Evolutionary conservation across 2,797 vertebrate genomes (phyloP).

Genomic region (Philypnodon macrostomus): DNA sequence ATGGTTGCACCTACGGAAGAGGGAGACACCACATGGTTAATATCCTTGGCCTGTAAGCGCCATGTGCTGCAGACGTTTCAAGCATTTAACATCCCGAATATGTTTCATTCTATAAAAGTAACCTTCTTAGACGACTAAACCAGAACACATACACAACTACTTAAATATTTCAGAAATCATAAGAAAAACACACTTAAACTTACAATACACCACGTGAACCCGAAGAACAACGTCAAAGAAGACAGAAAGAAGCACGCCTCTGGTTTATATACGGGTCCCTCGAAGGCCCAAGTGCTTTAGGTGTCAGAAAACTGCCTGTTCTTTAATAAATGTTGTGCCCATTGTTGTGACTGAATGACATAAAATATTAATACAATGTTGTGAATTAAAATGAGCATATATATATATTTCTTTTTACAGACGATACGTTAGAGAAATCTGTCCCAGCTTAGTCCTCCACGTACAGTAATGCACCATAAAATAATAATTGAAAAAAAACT

Average conservation of each 20-base stretch:
- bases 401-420: too few species aligned
- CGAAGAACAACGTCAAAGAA: background rate
- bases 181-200: background rate
- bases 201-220: accelerated
- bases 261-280: conserved; percentile 6
- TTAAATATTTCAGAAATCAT: too few species aligned
- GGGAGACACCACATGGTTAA: background rate
- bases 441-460: too few species aligned
- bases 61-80: background rate
- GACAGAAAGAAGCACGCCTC: background rate
- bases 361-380: too few species aligned
- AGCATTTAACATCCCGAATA: too few species aligned
- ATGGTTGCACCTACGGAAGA: background rate
- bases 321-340: too few species aligned
- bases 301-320: conserved; percentile 24
- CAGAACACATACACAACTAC: too few species aligned
- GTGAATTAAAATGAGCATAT: too few species aligned
- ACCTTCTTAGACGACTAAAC: too few species aligned
- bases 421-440: too few species aligned
- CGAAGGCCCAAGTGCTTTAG: conserved; percentile 1
- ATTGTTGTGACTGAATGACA: background rate
- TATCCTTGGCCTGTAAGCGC: background rate
- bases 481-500: background rate
- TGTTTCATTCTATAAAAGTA: too few species aligned
- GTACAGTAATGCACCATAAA: background rate